Evolutionary conservation across 2,113 vertebrate species (phyloP), one percentile per base, ranked within the genome.

Genomic region (Rhynchomys soricoides): DNA sequence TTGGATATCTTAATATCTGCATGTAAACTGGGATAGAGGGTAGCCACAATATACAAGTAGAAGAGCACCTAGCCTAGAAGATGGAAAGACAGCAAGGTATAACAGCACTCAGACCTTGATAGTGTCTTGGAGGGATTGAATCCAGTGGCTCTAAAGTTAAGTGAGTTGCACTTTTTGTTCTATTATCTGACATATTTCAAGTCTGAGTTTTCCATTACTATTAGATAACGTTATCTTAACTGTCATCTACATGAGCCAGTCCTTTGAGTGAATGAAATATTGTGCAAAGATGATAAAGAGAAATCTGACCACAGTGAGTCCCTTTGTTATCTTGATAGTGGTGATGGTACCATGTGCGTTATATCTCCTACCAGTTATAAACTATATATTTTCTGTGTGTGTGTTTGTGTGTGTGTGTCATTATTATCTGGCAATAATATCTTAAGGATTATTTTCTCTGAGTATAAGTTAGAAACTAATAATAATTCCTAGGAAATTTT

Each of bases 191-290:
- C n/a, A 34, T 29, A 77, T 40, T 87, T 95, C 43, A 81, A 92
- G 59, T 77, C 50, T 93, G 86, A 70, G 57, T 77, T 92, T 81
- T 86, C 50, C 45, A 59, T 70, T 89, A 95, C 52, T 74, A 73
- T 43, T 43, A 82, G 22, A 93, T 5, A 93, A 52, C 59, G n/a
- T 77, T 90, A 73, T 73, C 59, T 68, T 90, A 87, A 90, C 21
- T 83, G 59, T 75, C 48, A 83, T 68, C 34, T 89, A 15, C 13
- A 29, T 52, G 62, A 79, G 31, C 64, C n/a, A 70, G 7, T 59
- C 48, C 48, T 89, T 52, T 85, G 64, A 85, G 16, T 50, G 37
- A 55, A 37, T 55, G 37, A 89, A 75, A 16, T 59, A 37, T 62
- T 81, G 9, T 57, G 48, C 11, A 11, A 62, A 55, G 55, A n/a